Base-by-base conservation (phyloP, 1,140 invertebrate species). In the Drosophila auraria region DNA sequence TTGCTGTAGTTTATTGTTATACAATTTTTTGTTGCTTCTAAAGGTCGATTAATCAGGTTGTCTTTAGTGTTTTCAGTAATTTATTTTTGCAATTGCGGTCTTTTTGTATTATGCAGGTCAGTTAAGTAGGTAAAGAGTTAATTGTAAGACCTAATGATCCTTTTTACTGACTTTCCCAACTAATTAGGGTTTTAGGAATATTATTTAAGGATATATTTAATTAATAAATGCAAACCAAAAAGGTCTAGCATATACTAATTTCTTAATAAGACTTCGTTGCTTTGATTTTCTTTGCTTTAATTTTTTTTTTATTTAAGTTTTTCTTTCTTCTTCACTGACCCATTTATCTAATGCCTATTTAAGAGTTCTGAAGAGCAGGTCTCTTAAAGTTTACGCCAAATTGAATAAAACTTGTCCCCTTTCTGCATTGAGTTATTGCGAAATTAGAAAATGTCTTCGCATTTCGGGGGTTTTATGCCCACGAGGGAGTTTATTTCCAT, bases 371-470 rank as follows among this genome's bases (percentile, higher is more conserved):
- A 40, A 57, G 20, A 7, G 7, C 8, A 11, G 54, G 14, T 40
- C 36, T 25, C 14, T 57, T 40, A 25, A 56, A 56, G 20, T 57
- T 25, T 11, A 4, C 15, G 14, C 36, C 20, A 40, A 57, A 57
- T 40, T 57, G 14, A 40, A 57, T 57, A 5, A 57, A 42, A 57
- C 15, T 40, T 8, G 8, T 40, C 8, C 36, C 20, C 54, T 33
- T n/a, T n/a, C 14, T 23, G 15, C 40, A 57, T 57, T 40, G 54
- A 57, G 54, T 30, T 57, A 57, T 57, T 40, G 54, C 54, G 36
- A 57, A 57, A 57, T 57, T 57, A 57, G 54, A 57, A 57, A 42
- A 56, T 56, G 53, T 56, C 33, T 40, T 57, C 20, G 54, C 36
- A 56, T 57, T 57, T 40, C 14, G 15, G 20, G 36, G 36, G 23